Evolutionary conservation across 1,140 invertebrate genomes (phyloP), one percentile per base, ranked within the genome.

Genomic region (Tetramorium parvispinum): DNA sequence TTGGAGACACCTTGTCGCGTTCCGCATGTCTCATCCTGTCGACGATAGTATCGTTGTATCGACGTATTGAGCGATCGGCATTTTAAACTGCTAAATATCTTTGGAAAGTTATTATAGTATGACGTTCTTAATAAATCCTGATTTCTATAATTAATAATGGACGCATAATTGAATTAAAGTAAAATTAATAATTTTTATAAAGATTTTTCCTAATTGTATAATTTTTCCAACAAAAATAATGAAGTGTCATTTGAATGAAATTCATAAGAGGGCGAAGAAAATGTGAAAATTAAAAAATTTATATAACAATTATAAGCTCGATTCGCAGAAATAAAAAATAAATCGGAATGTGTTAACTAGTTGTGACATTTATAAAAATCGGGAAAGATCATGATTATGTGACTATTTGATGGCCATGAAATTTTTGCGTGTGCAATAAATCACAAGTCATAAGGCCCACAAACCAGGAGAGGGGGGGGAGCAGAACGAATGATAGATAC

Each of bases 361-460:
- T 46, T 63, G 32, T 43, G 32, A 13, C 1, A 65, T 4, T 1
- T 13, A 68, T 11, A 7, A 55, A 46, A 68, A 65, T 6, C 11
- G 0, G 21, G 7, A 59, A 86, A 61, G 21, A 27, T 61, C 13
- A 57, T 46, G 70, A 37, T 51, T 76, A 61, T 61, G 63, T 27
- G 21, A 37, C 43, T 3, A 24, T 24, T 78, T 32, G 49, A 91
- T 79, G 85, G 86, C 86, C 93, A 89, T 91, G 91, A 93, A 88
- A 94, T 93, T 94, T 94, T 93, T 89, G 87, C 91, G 75, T 89
- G 87, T 81, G 89, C 91, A 83, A 94, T 94, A 93, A 94, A 94
- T 93, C 92, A 93, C 85, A 53, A 78, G 79, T 70, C 68, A 63
- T 68, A 71, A 87, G 85, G 51, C 16, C 63, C n/a, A 27, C 53